Percentiles rank a stretch among this genome's conserved stretches.
Evolutionary conservation across 2,888 invertebrate species (phyloP).

Genomic region (Sminthurinus aureus): DNA sequence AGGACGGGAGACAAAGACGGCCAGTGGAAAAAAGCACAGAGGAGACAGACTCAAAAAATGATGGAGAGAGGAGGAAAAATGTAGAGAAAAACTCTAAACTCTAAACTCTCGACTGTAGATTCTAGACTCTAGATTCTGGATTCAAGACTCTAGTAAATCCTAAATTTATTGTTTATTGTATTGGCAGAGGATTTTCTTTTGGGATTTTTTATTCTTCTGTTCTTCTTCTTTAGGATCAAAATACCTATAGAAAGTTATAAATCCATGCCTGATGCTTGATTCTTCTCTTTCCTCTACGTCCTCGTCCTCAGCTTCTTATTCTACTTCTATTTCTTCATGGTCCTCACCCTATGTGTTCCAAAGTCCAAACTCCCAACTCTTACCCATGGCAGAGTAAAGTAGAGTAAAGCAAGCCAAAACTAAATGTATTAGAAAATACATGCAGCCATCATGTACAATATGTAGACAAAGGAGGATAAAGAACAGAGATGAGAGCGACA

Average conservation of each 20-base stretch:
- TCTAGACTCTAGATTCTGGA: no score
- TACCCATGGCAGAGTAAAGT: neutral
- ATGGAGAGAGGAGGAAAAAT: neutral
- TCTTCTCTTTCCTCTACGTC: neutral
- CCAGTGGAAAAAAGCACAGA: slow-evolving; percentile 1
- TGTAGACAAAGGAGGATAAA: neutral
- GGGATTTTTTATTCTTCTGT: slow-evolving; percentile 26
- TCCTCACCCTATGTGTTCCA: slow-evolving; percentile 11
- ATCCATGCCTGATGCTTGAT: slow-evolving; percentile 22
- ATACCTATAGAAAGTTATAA: slow-evolving; percentile 40
- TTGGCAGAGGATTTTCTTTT: slow-evolving; percentile 46
- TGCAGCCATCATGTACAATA: no score
- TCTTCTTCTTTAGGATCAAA: slow-evolving; percentile 38
- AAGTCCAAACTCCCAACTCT: neutral
- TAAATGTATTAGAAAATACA: neutral
- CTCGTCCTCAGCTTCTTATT: slow-evolving; percentile 4
- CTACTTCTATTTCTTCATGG: neutral
- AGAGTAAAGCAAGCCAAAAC: neutral
- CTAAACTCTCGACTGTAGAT: no score
- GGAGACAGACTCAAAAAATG: slow-evolving; percentile 16
- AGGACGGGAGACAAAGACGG: slow-evolving; percentile 3
- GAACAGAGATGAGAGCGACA: neutral
- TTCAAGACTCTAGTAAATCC: slow-evolving; percentile 38
- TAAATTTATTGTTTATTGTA: slow-evolving; percentile 51
- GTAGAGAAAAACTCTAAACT: slow-evolving; percentile 32